A percentile compares a stretch with the other conserved stretches of the same genome.
These are phyloP conservation scores for Synodontis membranacea DNA, from an alignment of 2,113 vertebrate genomes.

Conservation along the genomic window DNA sequence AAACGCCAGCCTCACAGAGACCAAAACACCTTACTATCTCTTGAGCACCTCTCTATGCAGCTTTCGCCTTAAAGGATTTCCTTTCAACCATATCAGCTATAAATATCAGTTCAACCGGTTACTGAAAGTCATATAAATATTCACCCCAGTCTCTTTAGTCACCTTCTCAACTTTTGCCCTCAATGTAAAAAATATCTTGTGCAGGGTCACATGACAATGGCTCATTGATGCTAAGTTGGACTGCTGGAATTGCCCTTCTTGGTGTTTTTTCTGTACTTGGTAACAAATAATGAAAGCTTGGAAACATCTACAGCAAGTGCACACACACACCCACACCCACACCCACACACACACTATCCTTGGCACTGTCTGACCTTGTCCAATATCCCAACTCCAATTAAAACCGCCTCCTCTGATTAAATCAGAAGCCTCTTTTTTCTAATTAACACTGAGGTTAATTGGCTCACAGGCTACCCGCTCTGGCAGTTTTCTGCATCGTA, in stretches of 20 bases:
- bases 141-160: not conserved
- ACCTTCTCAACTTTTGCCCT: not conserved
- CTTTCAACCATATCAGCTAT: too few relatives aligned
- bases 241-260: not conserved
- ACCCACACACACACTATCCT: not conserved
- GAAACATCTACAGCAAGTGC: not conserved
- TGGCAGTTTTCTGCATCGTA: constrained; percentile 14
- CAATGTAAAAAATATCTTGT: not conserved
- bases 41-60: not conserved
- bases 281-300: not conserved
- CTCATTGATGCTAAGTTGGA: not conserved
- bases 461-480: constrained; percentile 11
- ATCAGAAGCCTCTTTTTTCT: constrained; percentile 39
- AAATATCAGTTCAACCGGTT: not conserved
- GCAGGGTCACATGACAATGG: not conserved
- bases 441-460: constrained; percentile 52
- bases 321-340: not conserved
- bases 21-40: constrained; percentile 26
- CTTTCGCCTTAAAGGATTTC: not conserved
- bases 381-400: constrained; percentile 20
- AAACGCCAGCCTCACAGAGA: not conserved
- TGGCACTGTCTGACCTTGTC: not conserved
- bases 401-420: constrained; percentile 36
- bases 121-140: not conserved
- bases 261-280: not conserved